Evolutionary conservation across 2,113 vertebrate genomes (phyloP).

Genomic region (Heteronetta atricapilla): DNA sequence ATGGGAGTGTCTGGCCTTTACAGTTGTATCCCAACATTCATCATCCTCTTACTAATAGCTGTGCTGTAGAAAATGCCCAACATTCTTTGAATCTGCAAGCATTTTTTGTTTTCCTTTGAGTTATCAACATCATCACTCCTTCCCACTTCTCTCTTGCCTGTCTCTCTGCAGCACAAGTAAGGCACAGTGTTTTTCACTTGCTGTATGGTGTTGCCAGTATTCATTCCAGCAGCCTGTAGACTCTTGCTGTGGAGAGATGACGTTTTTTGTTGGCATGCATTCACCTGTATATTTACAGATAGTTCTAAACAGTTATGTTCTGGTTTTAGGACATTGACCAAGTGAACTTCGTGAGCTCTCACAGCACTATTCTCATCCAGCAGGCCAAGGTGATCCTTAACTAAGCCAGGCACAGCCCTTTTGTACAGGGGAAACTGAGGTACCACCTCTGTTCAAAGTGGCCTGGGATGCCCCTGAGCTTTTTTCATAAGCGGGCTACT

Average conservation of each 20-base stretch:
- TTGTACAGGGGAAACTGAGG: accelerated
- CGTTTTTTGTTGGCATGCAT: accelerated
- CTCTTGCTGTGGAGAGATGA: accelerated
- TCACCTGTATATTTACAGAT: accelerated
- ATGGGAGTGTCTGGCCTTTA: neutral
- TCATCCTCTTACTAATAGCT: neutral
- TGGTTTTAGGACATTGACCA: neutral
- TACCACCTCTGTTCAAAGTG: neutral
- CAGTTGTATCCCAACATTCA: accelerated
- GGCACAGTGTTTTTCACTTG: neutral
- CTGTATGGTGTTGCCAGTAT: neutral
- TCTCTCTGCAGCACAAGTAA: neutral
- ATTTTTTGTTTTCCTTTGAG: neutral
- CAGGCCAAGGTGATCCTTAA: neutral
- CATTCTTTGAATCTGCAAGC: neutral
- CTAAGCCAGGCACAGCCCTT: neutral
- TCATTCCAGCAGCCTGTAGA: neutral
- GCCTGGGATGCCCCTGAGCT: accelerated
- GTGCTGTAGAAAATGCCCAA: neutral
- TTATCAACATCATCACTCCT: neutral
- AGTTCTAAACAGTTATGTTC: neutral
- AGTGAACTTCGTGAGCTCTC: neutral
- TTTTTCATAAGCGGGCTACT: neutral
- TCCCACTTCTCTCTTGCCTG: neutral
- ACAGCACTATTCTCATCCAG: neutral